Evolutionary conservation across 2,888 invertebrate species (phyloP).

Genomic region (Tridacna crocea): DNA sequence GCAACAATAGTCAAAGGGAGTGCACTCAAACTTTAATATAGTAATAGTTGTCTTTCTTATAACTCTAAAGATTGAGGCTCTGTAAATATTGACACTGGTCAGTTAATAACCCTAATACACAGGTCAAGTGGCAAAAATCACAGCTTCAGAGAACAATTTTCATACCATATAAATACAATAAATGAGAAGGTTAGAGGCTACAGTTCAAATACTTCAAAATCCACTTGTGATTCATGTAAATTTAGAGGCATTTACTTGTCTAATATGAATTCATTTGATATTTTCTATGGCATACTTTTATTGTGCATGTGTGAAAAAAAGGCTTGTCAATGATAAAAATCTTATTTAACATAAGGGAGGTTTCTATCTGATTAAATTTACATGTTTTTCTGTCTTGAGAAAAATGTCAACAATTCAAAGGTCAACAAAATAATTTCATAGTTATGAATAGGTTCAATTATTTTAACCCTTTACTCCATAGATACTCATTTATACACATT

Average conservation of each 20-base stretch:
- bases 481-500: too few relatives aligned
- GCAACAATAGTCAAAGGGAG: background rate
- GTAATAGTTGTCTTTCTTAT: background rate
- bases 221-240: slow-evolving; percentile 4
- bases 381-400: too few relatives aligned
- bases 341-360: too few relatives aligned
- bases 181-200: background rate
- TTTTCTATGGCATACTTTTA: too few relatives aligned
- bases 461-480: too few relatives aligned
- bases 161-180: slow-evolving; percentile 10
- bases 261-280: too few relatives aligned
- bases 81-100: slow-evolving; percentile 21
- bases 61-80: background rate
- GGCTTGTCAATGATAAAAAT: too few relatives aligned
- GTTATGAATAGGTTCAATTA: too few relatives aligned
- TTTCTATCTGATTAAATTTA: too few relatives aligned
- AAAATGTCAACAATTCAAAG: too few relatives aligned
- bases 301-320: too few relatives aligned
- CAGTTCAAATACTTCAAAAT: slow-evolving; percentile 19
- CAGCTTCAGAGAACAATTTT: background rate
- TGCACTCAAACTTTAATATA: background rate
- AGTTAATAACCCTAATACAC: slow-evolving; percentile 6
- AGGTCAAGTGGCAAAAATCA: slow-evolving; percentile 18
- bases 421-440: too few relatives aligned
- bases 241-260: background rate